A percentile compares a stretch with the other conserved stretches of the same genome.
Evolutionary conservation across 2,888 invertebrate species (phyloP).

Genomic region (Drepanosiphum platanoidis): DNA sequence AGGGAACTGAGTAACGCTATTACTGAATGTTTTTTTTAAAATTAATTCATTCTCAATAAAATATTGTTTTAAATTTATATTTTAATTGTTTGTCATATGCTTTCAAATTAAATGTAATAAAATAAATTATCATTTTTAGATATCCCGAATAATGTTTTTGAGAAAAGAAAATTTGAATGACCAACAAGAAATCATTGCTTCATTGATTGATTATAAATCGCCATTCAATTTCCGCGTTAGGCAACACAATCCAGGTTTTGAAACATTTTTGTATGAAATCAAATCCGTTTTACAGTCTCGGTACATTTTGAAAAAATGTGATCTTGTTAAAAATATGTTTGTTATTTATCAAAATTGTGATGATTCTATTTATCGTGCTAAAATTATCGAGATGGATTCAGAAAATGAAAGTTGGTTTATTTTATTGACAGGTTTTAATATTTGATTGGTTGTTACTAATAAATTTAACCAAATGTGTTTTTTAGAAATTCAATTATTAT

Average conservation of each 20-base stretch:
- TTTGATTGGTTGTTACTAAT: background rate
- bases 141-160: conserved; percentile 15
- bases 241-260: conserved; percentile 40
- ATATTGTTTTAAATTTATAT: too few relatives aligned
- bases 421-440: background rate
- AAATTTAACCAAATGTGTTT: background rate
- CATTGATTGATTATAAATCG: conserved; percentile 48
- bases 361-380: conserved; percentile 26
- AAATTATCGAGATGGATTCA: conserved; percentile 46
- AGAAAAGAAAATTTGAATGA: background rate
- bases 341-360: conserved; percentile 25
- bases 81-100: too few relatives aligned
- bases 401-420: conserved; percentile 30
- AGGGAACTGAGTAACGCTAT: too few relatives aligned
- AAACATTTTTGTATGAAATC: conserved; percentile 18
- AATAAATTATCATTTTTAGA: too few relatives aligned
- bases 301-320: conserved; percentile 44
- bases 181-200: conserved; percentile 8
- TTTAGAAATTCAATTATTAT: conserved; percentile 41
- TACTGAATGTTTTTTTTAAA: too few relatives aligned
- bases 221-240: conserved; percentile 32
- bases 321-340: conserved; percentile 51
- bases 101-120: too few relatives aligned
- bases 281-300: conserved; percentile 3
- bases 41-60: too few relatives aligned